Evolutionary conservation across 2,888 invertebrate species (phyloP).

Genomic region (Oscheius sp.): DNA sequence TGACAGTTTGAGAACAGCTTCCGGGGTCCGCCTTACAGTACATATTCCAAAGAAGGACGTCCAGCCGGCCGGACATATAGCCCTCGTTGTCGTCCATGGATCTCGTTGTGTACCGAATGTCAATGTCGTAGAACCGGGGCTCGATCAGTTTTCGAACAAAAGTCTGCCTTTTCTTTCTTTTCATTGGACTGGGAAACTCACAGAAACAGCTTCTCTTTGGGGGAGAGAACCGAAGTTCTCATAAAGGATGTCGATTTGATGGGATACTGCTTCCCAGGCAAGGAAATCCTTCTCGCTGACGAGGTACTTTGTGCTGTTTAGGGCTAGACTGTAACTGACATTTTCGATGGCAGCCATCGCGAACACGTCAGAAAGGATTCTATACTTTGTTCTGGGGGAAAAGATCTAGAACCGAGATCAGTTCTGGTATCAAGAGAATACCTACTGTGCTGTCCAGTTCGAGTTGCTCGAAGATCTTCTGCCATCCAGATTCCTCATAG

Average conservation of each 20-base stretch:
- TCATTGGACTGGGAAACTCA: slow-evolving; percentile 23
- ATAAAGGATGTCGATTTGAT: slow-evolving; percentile 5
- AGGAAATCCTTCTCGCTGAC: slow-evolving; percentile 44
- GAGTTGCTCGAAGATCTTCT: slow-evolving; percentile 58
- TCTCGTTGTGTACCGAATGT: slow-evolving; percentile 19
- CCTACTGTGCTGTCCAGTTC: slow-evolving; percentile 11
- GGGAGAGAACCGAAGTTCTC: slow-evolving; percentile 30
- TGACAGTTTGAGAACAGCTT: slow-evolving; percentile 46
- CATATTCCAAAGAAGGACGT: slow-evolving; percentile 32
- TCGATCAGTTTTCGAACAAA: slow-evolving; percentile 12
- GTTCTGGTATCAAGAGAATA: slow-evolving; percentile 3
- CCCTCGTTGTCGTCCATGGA: slow-evolving; percentile 4
- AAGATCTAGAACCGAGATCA: slow-evolving; percentile 37
- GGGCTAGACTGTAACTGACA: slow-evolving; percentile 43
- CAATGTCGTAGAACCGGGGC: slow-evolving; percentile 9
- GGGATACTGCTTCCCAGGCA: slow-evolving; percentile 8
- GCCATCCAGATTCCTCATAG: slow-evolving; percentile 61
- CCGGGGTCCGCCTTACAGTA: slow-evolving; percentile 41
- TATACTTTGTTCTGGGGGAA: slow-evolving; percentile 42
- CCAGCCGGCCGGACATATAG: slow-evolving; percentile 16
- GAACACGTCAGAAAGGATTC: slow-evolving; percentile 54
- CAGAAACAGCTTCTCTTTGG: slow-evolving; percentile 37
- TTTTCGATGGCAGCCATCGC: slow-evolving; percentile 45
- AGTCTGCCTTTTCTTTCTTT: not conserved
- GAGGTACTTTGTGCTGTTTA: slow-evolving; percentile 45